Evolutionary conservation across 2,888 invertebrate species (phyloP).

Genomic region (Scaptomyza parva): DNA sequence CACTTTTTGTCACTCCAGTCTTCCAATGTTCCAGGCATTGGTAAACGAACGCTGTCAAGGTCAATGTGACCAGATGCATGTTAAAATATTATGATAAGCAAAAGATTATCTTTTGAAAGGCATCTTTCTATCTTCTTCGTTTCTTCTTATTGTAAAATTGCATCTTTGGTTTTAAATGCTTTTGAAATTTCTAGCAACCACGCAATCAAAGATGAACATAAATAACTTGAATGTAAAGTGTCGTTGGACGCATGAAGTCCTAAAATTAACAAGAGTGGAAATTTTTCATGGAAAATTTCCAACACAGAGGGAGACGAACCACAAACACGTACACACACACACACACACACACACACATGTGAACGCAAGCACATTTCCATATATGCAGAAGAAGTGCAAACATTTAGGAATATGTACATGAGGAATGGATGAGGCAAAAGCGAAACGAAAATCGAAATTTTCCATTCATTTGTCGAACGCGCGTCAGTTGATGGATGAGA

Average conservation of each 20-base stretch:
- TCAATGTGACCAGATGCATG: constrained; percentile 28
- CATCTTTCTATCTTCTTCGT: not conserved
- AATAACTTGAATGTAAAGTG: not conserved
- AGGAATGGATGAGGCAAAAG: constrained; percentile 41
- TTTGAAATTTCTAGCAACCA: constrained; percentile 4
- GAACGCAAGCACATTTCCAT: constrained; percentile 6
- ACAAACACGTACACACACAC: constrained; percentile 9
- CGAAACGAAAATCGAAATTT: constrained; percentile 67
- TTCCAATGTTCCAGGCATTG: constrained; percentile 10
- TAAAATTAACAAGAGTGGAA: constrained; percentile 61
- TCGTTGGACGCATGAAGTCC: constrained; percentile 44
- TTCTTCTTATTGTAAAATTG: not conserved
- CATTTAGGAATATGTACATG: constrained; percentile 54
- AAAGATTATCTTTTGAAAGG: constrained; percentile 14
- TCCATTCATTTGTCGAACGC: constrained; percentile 60
- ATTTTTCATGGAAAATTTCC: constrained; percentile 72
- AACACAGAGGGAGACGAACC: constrained; percentile 13
- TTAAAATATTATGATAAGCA: constrained; percentile 20
- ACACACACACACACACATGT: constrained; percentile 12
- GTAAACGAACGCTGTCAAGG: constrained; percentile 36
- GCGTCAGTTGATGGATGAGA: constrained; percentile 31
- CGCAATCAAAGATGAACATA: constrained; percentile 2
- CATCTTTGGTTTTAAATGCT: not conserved
- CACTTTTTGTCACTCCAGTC: constrained; percentile 3
- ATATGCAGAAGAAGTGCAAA: constrained; percentile 53